Conservation (phyloP, 2,797 vertebrate genomes). For the Hydrocynus forskahlii region DNA sequence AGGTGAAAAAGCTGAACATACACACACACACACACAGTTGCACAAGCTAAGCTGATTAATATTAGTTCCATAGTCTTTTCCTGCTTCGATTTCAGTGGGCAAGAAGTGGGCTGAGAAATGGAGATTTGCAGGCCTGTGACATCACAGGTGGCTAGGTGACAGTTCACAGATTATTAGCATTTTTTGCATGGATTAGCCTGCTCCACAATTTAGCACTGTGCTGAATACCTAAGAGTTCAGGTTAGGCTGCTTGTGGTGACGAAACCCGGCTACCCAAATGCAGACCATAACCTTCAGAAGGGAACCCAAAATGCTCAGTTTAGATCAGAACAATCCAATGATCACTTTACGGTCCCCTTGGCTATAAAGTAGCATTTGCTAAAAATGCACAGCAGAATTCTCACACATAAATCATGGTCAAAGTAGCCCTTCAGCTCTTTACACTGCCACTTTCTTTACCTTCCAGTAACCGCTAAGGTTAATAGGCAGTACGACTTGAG, state of each 20-base stretch:
- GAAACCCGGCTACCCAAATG: background rate
- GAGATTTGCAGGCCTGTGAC: constrained; percentile 61
- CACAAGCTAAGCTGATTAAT: constrained; percentile 70
- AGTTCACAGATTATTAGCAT: constrained; percentile 2
- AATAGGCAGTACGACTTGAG: constrained; percentile 18
- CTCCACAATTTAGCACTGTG: background rate
- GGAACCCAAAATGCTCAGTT: background rate
- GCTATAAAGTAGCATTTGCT: background rate
- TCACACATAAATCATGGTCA: constrained; percentile 21
- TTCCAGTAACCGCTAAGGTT: constrained; percentile 9
- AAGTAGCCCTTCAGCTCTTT: background rate
- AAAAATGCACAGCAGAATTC: constrained; percentile 2
- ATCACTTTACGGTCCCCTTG: background rate
- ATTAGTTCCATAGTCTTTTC: constrained; percentile 62
- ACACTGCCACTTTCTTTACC: constrained; percentile 16
- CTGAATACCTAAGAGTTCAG: background rate
- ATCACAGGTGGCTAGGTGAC: constrained; percentile 7
- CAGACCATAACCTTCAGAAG: background rate
- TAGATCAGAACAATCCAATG: background rate
- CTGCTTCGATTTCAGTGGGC: constrained; percentile 54
- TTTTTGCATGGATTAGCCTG: constrained; percentile 9
- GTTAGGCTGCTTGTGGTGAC: background rate
- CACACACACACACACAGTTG: constrained; percentile 53
- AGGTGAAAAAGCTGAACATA: constrained; percentile 64
- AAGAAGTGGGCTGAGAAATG: constrained; percentile 66